Evolutionary conservation across 2,797 vertebrate genomes (phyloP), one percentile per base, ranked within the genome.

Genomic region (Protosalanx chinensis): DNA sequence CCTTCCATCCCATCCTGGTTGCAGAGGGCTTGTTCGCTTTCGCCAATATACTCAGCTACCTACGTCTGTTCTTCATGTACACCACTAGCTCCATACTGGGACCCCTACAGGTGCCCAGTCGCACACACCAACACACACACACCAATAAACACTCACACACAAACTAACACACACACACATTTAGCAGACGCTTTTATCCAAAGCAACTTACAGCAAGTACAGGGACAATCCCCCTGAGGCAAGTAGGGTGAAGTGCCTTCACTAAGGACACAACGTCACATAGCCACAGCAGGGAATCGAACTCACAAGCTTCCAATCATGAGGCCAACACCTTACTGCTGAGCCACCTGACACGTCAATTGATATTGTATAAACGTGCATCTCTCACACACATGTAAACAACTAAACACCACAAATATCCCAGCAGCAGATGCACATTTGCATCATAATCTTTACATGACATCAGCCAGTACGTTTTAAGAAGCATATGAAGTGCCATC

Each of bases 51-150:
- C 92, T 99, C n/a, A 98, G 97, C 87, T 98, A 99, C 70, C 92
- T 99, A 63, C 95, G 98, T 15, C 97, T 99, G 65, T 99, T 99
- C 91, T 99, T 98, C 86, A 98, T 99, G 98, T 99, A 99, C 90
- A 99, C 98, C 75, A 99, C 98, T 82, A 98, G 97, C 91, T 99
- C 98, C 76, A 95, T 98, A 84, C 88, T 99, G 84, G 98, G 97
- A 32, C 98, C 98, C 0, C 91, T 99, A 35, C 98, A 99, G 97
- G 97, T 99, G 89, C 71, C 51, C 7, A 20, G 3, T 20, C 49
- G n/a, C 41, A 67, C 66, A 12, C 49, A 68, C 49, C 5, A 27
- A 53, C 49, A 53, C 46, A 12, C 66, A 15, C 41, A 51, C 46
- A 56, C 65, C 51, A 15, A 15, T 23, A 53, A 18, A 49, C 65